Evolutionary conservation across 2,888 invertebrate genomes (phyloP).

Genomic region (Rhyacophila evoluta): DNA sequence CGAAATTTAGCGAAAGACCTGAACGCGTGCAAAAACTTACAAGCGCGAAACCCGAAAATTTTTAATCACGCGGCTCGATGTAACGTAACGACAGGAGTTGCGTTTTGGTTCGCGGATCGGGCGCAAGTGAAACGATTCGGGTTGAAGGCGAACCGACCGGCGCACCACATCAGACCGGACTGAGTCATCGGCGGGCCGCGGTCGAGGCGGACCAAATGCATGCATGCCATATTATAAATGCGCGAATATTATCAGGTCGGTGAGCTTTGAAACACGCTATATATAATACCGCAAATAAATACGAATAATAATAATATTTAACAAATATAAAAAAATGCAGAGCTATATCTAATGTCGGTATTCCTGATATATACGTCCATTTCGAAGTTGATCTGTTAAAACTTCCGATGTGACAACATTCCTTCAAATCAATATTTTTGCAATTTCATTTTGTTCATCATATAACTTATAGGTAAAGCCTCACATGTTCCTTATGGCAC

Average conservation of each 20-base stretch:
- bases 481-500: no score
- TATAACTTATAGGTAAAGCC: no score
- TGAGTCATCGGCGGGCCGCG: constrained; percentile 1
- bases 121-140: not conserved
- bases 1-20: no score
- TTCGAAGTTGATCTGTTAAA: no score
- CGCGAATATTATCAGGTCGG: constrained; percentile 3
- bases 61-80: not conserved
- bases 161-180: not conserved
- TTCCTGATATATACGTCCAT: no score
- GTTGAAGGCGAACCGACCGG: not conserved
- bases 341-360: no score
- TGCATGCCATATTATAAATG: not conserved
- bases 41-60: constrained; percentile 5
- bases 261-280: not conserved
- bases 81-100: not conserved
- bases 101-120: not conserved
- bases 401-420: no score
- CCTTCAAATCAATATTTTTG: no score
- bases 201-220: not conserved
- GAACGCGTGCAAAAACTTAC: not conserved
- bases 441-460: no score
- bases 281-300: no score
- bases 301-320: not conserved
- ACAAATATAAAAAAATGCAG: not conserved